phyloP scores from a whole-genome alignment of 2,797 vertebrate species.

The Thamnophis elegans region DNA sequence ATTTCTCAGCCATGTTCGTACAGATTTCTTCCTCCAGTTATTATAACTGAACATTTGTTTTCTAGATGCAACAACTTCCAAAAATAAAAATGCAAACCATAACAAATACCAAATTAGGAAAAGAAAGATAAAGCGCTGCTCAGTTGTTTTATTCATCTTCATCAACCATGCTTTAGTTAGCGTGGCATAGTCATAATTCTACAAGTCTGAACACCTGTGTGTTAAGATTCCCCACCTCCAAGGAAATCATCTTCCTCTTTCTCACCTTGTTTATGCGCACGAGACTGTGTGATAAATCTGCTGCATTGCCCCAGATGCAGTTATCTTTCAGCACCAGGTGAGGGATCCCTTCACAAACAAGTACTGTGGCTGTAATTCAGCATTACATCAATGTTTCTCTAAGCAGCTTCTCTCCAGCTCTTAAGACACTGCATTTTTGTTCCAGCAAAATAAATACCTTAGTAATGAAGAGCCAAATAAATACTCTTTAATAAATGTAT shows the following conservation, averaged over 20 bases:
- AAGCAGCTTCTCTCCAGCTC: background rate
- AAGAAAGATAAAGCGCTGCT: background rate
- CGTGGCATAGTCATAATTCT: background rate
- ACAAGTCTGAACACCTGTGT: background rate
- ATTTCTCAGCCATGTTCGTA: background rate
- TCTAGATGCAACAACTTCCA: background rate
- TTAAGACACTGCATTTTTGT: background rate
- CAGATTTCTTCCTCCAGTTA: background rate
- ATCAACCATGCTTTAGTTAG: background rate
- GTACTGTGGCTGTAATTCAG: background rate
- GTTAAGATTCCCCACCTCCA: background rate
- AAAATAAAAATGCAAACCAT: background rate
- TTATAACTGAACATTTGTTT: background rate
- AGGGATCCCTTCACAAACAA: constrained; percentile 25
- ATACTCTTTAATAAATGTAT: background rate
- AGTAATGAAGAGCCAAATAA: background rate
- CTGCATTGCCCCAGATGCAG: background rate
- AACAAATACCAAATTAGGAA: background rate
- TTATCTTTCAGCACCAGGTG: constrained; percentile 17
- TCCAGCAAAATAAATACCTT: background rate
- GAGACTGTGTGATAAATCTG: background rate
- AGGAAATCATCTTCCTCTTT: background rate
- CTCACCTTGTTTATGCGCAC: background rate
- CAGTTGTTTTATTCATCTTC: background rate
- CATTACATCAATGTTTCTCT: background rate